Conservation (phyloP, 1,140 invertebrate species). For the Zaprionus davidi region DNA sequence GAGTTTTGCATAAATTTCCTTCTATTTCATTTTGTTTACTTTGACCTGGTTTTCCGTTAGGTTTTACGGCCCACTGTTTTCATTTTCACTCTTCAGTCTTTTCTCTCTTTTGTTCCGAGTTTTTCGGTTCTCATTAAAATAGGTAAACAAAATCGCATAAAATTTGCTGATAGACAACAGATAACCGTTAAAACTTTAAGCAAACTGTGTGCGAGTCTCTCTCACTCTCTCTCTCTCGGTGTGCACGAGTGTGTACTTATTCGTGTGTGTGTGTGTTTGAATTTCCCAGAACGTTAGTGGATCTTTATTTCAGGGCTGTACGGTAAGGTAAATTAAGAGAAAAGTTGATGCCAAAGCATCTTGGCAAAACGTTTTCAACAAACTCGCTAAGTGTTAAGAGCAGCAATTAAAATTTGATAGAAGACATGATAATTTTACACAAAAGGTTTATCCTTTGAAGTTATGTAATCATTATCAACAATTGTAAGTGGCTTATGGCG, state of each 20-base stretch:
- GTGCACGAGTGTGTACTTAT: conserved; percentile 7
- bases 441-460: conserved; percentile 43
- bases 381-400: conserved; percentile 52
- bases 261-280: conserved; percentile 14
- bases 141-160: conserved; percentile 81
- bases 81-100: conserved; percentile 38
- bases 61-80: conserved; percentile 53
- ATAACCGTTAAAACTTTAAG: conserved; percentile 79
- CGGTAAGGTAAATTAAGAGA: conserved; percentile 68
- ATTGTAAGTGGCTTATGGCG: conserved; percentile 12
- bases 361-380: conserved; percentile 36
- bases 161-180: conserved; percentile 81
- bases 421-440: conserved; percentile 14
- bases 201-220: conserved; percentile 46
- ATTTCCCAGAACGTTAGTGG: conserved; percentile 24
- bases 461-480: conserved; percentile 14
- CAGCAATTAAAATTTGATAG: conserved; percentile 50
- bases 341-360: conserved; percentile 47
- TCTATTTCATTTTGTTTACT: conserved; percentile 77
- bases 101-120: conserved; percentile 52
- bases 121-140: conserved; percentile 80
- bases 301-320: conserved; percentile 48
- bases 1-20: conserved; percentile 80
- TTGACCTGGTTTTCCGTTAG: conserved; percentile 75
- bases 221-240: conserved; percentile 2